Evolutionary conservation across 2,888 invertebrate genomes (phyloP), one percentile per base, ranked within the genome.

Genomic region (Nomada flava): DNA sequence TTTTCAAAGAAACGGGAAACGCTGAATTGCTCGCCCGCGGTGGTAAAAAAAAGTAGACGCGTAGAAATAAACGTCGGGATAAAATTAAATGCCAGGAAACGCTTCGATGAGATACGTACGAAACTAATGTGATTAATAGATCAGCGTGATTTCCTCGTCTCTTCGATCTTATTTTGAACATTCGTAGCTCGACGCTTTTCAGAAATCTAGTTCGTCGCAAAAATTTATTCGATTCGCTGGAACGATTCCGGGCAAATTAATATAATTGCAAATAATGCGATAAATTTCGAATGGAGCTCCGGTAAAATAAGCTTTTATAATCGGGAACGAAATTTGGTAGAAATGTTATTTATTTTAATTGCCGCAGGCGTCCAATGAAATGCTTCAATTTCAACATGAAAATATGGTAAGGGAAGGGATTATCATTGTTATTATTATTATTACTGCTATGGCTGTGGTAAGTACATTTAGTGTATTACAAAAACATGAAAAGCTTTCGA

Each of bases 1-100:
- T 50, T 70, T 70, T 20, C 47, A 50, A 70, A 60, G 59, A 50
- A 60, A 50, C 29, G 42, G 13, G 47, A 47, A 15, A 47, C 59
- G 29, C n/a, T 50, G 20, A 20, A 60, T 60, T 18, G 29, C 59
- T 50, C 10, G 47, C 15, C 57, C 11, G 13, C 20, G 50, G 44
- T n/a, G 7, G 29, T 29, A 36, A 7, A 36, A 59, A 26, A 13
- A 9, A 15, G 15, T 10, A n/a, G 9, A 42, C 23, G 20, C 44
- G 59, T n/a, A 59, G 29, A 36, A 47, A 47, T 60, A 20, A 50
- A 50, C 59, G 10, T 20, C 59, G 47, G 2, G 50, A 15, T 20
- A 2, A n/a, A 15, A 60, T 29, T 20, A 29, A 57, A 23, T 23
- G 29, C 53, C n/a, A 65, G 29, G n/a, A 44, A 44, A 7, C 23